Percentiles rank a stretch among this genome's conserved stretches.
Evolutionary conservation across 1,140 invertebrate species (phyloP).

Genomic region (Sinella curviseta): DNA sequence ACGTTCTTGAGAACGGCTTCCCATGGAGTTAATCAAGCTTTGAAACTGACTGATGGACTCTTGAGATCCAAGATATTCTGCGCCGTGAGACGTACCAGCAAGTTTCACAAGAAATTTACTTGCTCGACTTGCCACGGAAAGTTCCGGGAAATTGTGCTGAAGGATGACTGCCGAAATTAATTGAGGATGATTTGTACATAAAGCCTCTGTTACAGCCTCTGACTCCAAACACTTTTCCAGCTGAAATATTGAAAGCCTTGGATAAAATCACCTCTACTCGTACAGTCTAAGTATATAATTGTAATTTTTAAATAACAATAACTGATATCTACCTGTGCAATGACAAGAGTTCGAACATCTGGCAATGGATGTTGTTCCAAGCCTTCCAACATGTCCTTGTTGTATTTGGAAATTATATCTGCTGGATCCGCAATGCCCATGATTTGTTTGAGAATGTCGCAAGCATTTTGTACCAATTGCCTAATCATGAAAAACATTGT

Average conservation of each 20-base stretch:
- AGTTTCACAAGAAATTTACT: constrained; percentile 36
- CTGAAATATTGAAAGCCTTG: constrained; percentile 17
- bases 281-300: no score
- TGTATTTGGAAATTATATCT: constrained; percentile 38
- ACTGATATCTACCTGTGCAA: constrained; percentile 42
- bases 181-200: constrained; percentile 34
- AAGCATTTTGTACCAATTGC: constrained; percentile 38
- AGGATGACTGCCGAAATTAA: constrained; percentile 36
- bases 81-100: neutral
- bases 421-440: constrained; percentile 43
- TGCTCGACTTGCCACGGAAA: constrained; percentile 35
- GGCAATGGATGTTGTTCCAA: constrained; percentile 38
- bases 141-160: constrained; percentile 35
- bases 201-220: neutral
- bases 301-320: no score
- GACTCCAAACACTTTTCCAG: constrained; percentile 28
- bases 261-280: no score
- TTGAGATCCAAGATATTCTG: constrained; percentile 35
- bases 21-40: neutral
- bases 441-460: constrained; percentile 44
- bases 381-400: constrained; percentile 40
- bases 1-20: neutral
- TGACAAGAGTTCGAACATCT: constrained; percentile 41
- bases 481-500: constrained; percentile 31
- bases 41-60: constrained; percentile 38